Percentiles rank a stretch among this genome's conserved stretches.
These are phyloP conservation scores for Stegostoma tigrinum DNA, from an alignment of 2,113 vertebrate species.

Conservation along the genomic window DNA sequence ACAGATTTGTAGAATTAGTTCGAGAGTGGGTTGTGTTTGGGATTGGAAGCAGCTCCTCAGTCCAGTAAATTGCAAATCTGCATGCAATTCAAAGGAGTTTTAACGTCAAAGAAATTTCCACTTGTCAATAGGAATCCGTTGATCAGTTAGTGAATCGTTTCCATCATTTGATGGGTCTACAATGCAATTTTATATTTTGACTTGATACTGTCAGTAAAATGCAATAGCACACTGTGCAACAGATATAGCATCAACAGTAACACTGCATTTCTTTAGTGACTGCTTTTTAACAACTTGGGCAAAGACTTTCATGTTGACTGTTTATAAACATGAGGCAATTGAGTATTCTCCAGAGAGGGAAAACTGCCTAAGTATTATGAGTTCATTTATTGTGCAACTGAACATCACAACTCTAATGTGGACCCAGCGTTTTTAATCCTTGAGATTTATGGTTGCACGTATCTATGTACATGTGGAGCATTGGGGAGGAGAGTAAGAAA, in stretches of 20 bases:
- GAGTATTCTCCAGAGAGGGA: neutral
- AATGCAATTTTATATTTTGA: neutral
- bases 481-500: neutral
- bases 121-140: neutral
- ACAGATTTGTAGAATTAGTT: neutral
- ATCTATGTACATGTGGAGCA: neutral
- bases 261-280: neutral
- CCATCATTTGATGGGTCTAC: neutral
- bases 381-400: neutral
- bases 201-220: neutral
- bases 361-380: neutral
- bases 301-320: neutral
- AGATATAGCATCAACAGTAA: neutral
- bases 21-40: no score
- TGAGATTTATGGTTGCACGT: neutral
- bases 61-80: neutral
- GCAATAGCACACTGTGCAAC: neutral
- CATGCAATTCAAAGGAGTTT: neutral
- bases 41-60: neutral
- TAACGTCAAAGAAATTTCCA: neutral
- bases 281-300: neutral
- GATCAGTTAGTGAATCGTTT: neutral
- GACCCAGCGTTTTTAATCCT: neutral
- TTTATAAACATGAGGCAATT: neutral
- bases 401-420: neutral